Evolutionary conservation across 2,113 vertebrate species (phyloP), one percentile per base, ranked within the genome.

Genomic region (Phylloscopus trochiloides): DNA sequence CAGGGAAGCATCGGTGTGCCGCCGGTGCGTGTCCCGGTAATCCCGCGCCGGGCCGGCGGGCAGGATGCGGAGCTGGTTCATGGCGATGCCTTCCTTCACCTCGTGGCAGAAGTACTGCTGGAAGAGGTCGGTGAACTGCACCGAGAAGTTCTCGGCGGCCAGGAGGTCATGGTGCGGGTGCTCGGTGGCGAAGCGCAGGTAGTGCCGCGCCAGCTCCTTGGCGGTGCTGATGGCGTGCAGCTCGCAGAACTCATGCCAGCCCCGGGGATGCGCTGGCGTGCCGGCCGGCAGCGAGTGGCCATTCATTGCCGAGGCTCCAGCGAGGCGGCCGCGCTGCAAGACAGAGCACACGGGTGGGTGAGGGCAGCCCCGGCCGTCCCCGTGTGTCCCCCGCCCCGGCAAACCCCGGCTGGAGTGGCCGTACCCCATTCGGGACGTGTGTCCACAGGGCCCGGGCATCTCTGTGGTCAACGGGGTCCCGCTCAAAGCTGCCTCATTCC

Each of bases 231-330:
- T 98, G 66, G 99, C 99, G 34, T 99, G 99, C 90, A 98, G 98
- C 98, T 99, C 99, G 20, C 99, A 99, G 98, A 99, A 99, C 96
- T 99, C 99, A 97, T 98, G 98, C 99, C 99, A 99, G 98, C 99
- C 98, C 92, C 98, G 97, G 14, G 98, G 98, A 96, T 97, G 95
- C 52, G 97, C 91, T 76, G 97, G 97, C 94, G 98, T 97, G 85
- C 97, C 95, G 84, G 81, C 68, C 1, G 76, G 90, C 96, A 99
- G 97, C 97, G 98, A 96, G 97, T 99, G 99, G 97, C 99, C 99
- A 98, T 99, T 99, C 99, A 99, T 99, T 98, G 99, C 98, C 98
- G 98, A 98, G 98, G 98, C 97, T 98, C 98, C 97, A 97, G 97
- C 95, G 94, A 98, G 86, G 98, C 74, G 96, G 98, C 98, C 94